Base-by-base conservation (phyloP, 2,888 invertebrate species). In the Dastarcus helophoroides region DNA sequence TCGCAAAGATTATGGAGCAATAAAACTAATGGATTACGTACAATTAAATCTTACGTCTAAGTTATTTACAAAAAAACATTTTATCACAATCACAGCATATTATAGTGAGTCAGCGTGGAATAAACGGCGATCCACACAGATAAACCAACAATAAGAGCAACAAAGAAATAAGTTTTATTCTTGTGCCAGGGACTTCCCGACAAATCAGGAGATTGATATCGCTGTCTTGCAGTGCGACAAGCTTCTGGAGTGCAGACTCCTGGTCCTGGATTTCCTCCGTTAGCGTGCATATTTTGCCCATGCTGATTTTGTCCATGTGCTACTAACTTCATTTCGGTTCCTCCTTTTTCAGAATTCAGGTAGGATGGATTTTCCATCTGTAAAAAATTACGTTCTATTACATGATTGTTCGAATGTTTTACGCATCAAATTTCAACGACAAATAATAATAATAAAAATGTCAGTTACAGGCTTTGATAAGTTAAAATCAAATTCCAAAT, bases 131-230 rank as follows among this genome's bases (percentile, higher is more conserved):
- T 53, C 69, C 69, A 69, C 4, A 67, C 29, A 23, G 64, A 40
- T 7, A 69, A 53, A 1, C 64, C 54, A 26, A 57, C 52, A 38
- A 69, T 58, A 10, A 60, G 57, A 8, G 56, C 54, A 17, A 66
- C 40, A 31, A 69, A 56, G 42, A 66, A 64, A 36, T 64, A 53
- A 1, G 66, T 65, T 43, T 70, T 69, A 16, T 62, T 58, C 11
- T 46, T 48, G 37, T 68, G 64, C 69, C 69, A 69, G 1, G 69
- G 69, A 36, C 62, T 65, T 36, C 64, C 65, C 8, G 63, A 43
- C 31, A 60, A 39, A 40, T 58, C 55, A 3, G 59, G 58, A 1
- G 56, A 51, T 26, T 51, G 47, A 33, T 51, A 56, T 9, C 48
- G 47, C 31, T 49, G 52, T 32, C 59, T 48, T 2, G 60, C 58